Conservation (phyloP, 2,888 invertebrate species). For the Trypoxylon attenuatum region DNA sequence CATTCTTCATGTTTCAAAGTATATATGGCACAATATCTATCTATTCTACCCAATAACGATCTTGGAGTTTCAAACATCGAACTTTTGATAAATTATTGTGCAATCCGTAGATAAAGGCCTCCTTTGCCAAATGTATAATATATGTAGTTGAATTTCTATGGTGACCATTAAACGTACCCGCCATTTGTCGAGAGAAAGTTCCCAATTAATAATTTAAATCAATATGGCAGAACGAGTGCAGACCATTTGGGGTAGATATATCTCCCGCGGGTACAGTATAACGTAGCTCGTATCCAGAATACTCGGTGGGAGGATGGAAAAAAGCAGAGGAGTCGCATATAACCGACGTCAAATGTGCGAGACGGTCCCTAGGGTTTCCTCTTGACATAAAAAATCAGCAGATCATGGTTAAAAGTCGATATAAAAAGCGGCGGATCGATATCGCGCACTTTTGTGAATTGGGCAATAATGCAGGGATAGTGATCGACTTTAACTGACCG, state of each 20-base stretch:
- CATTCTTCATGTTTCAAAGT: no score
- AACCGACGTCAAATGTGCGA: conserved; percentile 45
- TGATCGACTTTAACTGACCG: not conserved
- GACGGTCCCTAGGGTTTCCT: conserved; percentile 50
- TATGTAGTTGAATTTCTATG: conserved; percentile 26
- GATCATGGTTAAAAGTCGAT: conserved; percentile 46
- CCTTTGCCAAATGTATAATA: no score
- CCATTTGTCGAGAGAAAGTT: conserved; percentile 57
- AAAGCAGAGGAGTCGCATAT: conserved; percentile 28
- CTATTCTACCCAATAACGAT: no score
- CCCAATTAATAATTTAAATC: conserved; percentile 72
- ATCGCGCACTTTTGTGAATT: not conserved
- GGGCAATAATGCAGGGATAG: conserved; percentile 6
- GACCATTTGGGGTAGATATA: conserved; percentile 61
- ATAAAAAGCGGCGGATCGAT: conserved; percentile 26
- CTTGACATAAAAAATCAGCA: conserved; percentile 47
- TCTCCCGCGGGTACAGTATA: conserved; percentile 64
- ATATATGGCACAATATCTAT: no score
- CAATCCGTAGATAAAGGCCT: conserved; percentile 40
- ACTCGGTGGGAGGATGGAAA: conserved; percentile 20
- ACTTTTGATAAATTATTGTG: conserved; percentile 20
- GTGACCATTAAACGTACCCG: conserved; percentile 54
- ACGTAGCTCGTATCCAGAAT: conserved; percentile 46
- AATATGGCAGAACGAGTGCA: conserved; percentile 63
- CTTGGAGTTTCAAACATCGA: not conserved